phyloP scores from a whole-genome alignment of 2,888 invertebrate genomes.

The Amphipyra tragopoginis region DNA sequence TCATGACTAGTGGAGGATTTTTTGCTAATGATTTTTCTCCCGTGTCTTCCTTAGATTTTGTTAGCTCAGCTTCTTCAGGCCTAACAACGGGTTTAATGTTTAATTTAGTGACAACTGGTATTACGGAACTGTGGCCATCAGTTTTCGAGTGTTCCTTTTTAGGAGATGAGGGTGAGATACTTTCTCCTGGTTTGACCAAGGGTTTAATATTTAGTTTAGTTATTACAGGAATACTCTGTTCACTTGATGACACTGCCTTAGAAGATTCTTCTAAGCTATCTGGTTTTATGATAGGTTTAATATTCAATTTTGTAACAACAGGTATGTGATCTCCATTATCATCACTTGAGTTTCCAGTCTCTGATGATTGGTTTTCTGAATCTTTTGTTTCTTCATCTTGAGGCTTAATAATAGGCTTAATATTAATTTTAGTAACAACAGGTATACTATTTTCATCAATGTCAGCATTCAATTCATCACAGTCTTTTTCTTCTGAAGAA shows the following conservation, averaged over 20 bases:
- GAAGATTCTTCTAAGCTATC: slow-evolving; percentile 69
- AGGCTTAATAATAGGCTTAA: slow-evolving; percentile 90
- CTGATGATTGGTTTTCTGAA: slow-evolving; percentile 84
- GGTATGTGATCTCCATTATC: slow-evolving; percentile 85
- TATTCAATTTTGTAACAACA: slow-evolving; percentile 88
- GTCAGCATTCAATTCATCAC: slow-evolving; percentile 81
- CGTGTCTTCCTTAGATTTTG: slow-evolving; percentile 67
- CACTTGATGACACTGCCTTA: slow-evolving; percentile 66
- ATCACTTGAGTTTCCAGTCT: slow-evolving; percentile 86
- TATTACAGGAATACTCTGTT: slow-evolving; percentile 78
- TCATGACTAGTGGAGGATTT: slow-evolving; percentile 85
- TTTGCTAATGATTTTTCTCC: slow-evolving; percentile 69
- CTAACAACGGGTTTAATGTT: slow-evolving; percentile 88
- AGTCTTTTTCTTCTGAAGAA: slow-evolving; percentile 84
- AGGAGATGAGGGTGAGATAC: slow-evolving; percentile 75
- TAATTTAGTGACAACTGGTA: slow-evolving; percentile 82
- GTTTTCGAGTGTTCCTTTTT: slow-evolving; percentile 76
- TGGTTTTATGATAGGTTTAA: slow-evolving; percentile 88
- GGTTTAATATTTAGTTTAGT: slow-evolving; percentile 85
- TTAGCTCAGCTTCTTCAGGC: slow-evolving; percentile 74
- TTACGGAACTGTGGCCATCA: slow-evolving; percentile 65
- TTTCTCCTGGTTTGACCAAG: slow-evolving; percentile 78
- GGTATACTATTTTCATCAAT: slow-evolving; percentile 84
- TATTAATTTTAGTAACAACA: slow-evolving; percentile 87
- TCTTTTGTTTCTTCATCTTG: slow-evolving; percentile 79